phyloP scores from a whole-genome alignment of 2,888 invertebrate species.

The Tinea pellionella region DNA sequence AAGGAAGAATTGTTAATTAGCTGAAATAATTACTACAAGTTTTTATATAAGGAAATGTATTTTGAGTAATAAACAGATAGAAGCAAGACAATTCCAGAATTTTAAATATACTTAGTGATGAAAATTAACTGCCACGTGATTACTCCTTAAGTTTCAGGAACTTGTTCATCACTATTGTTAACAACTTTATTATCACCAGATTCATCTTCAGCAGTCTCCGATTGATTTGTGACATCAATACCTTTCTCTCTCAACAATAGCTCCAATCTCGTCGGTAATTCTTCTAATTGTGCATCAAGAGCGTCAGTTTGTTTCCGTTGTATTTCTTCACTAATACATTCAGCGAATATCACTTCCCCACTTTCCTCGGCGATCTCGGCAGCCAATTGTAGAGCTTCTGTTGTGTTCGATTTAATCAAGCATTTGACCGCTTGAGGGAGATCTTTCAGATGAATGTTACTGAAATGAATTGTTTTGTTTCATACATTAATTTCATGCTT shows the following conservation, averaged over 20 bases:
- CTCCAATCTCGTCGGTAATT: constrained; percentile 34
- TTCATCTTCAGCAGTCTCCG: too few species aligned
- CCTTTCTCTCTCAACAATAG: constrained; percentile 20
- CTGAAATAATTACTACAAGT: too few species aligned
- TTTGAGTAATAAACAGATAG: too few species aligned
- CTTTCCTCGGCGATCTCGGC: constrained; percentile 67
- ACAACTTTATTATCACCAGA: too few species aligned
- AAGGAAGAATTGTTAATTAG: too few species aligned
- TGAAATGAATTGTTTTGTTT: constrained; percentile 31
- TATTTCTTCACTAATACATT: constrained; percentile 17
- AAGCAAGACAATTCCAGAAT: too few species aligned
- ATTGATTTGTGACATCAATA: too few species aligned
- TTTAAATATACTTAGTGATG: too few species aligned
- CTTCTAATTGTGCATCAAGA: constrained; percentile 21
- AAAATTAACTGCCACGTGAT: too few species aligned
- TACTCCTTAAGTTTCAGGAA: too few species aligned
- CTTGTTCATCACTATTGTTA: neutral
- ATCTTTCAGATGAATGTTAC: constrained; percentile 69
- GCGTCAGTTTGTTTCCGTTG: constrained; percentile 15
- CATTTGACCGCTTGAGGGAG: constrained; percentile 71
- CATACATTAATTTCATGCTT: too few species aligned
- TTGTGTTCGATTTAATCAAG: constrained; percentile 66
- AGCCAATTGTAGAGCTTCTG: constrained; percentile 67
- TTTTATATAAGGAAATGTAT: too few species aligned
- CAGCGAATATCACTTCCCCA: constrained; percentile 48